Evolutionary conservation across 2,113 vertebrate genomes (phyloP).

Genomic region (Seriola rivoliana): DNA sequence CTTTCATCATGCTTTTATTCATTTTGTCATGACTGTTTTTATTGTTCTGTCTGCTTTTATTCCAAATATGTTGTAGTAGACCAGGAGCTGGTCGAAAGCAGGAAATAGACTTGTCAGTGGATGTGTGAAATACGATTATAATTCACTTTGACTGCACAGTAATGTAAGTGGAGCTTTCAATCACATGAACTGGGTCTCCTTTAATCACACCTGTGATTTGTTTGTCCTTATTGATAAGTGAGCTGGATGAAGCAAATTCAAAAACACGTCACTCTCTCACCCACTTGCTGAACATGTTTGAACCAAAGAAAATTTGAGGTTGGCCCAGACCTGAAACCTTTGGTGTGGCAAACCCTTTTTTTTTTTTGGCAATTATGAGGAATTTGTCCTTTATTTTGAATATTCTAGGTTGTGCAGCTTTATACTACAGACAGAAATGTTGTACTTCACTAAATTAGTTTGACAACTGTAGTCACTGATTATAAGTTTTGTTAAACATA

Average conservation of each 20-base stretch:
- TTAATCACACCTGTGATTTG: neutral
- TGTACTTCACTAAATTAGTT: neutral
- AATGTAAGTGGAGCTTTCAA: neutral
- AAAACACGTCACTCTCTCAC: neutral
- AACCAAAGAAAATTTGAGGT: neutral
- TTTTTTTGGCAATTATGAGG: too few relatives aligned
- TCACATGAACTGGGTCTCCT: neutral
- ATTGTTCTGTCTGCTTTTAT: neutral
- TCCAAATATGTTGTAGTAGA: neutral
- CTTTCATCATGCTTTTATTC: neutral
- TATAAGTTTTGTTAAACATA: neutral
- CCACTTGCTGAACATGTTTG: neutral
- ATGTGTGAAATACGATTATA: neutral
- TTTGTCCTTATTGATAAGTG: neutral
- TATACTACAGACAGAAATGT: neutral
- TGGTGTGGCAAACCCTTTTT: too few relatives aligned
- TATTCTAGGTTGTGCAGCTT: neutral
- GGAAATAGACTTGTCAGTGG: neutral
- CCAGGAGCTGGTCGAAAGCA: neutral
- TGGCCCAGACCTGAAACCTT: too few relatives aligned
- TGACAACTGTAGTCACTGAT: neutral
- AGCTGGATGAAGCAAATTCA: neutral
- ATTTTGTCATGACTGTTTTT: conserved; percentile 4
- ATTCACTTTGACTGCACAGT: neutral
- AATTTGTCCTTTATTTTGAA: neutral